Base-by-base conservation (phyloP, 2,113 vertebrate genomes). In the Oreocharis arfaki region DNA sequence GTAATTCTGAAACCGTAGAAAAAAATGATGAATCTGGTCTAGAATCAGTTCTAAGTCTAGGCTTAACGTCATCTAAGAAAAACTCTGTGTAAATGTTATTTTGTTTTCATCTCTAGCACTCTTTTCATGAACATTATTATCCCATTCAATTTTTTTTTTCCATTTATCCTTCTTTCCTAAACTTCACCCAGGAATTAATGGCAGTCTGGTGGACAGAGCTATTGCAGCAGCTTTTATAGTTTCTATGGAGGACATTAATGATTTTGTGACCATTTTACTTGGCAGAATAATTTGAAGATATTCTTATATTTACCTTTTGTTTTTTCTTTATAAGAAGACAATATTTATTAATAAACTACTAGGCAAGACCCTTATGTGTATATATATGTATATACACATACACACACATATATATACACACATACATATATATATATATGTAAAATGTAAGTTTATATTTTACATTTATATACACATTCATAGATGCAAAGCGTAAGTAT, bases 41-140 rank as follows among this genome's bases (percentile, higher is more conserved):
- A 53, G 39, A 63, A 73, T n/a, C 21, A 81, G 22, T 32, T 63
- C 23, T 49, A 59, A 68, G 16, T 49, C 32, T 35, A 75, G 13
- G 32, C 11, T 79, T 52, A 79, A 41, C 0, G 0, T n/a, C 1
- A 4, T 32, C 14, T 55, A 28, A 75, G 47, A 44, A 70, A 74
- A 89, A 1, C 13, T 52, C 2, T 20, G 2, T 42, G 24, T 32
- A 60, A 55, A 46, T 47, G 22, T 35, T 33, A 11, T 27, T 59
- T 80, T 67, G 6, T 63, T 44, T 35, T 73, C 20, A 59, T 68
- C 73, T 64, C 35, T 56, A 50, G 5, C 32, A 49, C 17, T 42
- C 4, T 64, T 16, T 67, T 39, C 1, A 44, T 32, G 7, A 70
- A 20, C 33, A 68, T 19, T 9, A 28, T 16, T 50, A 23, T 27